Conservation (phyloP, 2,888 invertebrate genomes). For the Tachina lurida region DNA sequence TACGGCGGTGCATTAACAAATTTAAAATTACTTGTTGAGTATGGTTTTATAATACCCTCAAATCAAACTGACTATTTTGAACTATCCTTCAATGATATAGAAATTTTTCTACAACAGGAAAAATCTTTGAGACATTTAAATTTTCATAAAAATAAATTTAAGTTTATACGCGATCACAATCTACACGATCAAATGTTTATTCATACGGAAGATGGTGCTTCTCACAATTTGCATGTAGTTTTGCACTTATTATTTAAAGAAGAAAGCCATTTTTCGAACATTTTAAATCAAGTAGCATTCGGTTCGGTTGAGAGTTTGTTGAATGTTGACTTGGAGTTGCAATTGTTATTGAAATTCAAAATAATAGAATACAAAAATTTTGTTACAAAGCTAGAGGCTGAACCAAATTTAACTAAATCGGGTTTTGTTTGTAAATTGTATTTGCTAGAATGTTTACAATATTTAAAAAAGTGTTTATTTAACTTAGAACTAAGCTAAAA, state of each 20-base stretch:
- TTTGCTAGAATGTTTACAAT: slow-evolving; percentile 76
- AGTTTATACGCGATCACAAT: slow-evolving; percentile 86
- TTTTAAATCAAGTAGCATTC: slow-evolving; percentile 82
- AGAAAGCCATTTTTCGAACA: slow-evolving; percentile 78
- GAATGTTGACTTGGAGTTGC: slow-evolving; percentile 75
- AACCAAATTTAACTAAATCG: slow-evolving; percentile 75
- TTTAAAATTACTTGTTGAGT: slow-evolving; percentile 91
- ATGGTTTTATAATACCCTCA: slow-evolving; percentile 90
- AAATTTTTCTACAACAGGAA: slow-evolving; percentile 81
- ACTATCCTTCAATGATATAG: slow-evolving; percentile 85
- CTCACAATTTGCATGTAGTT: slow-evolving; percentile 85
- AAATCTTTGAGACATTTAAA: slow-evolving; percentile 76
- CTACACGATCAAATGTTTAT: slow-evolving; percentile 87
- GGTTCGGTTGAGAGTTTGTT: slow-evolving; percentile 77
- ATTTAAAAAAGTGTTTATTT: slow-evolving; percentile 70
- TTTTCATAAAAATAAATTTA: slow-evolving; percentile 85
- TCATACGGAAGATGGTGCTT: slow-evolving; percentile 85
- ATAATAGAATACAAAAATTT: slow-evolving; percentile 77
- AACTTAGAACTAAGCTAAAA: not conserved
- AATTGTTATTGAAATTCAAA: slow-evolving; percentile 77
- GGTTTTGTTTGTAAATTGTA: slow-evolving; percentile 76
- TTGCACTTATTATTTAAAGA: slow-evolving; percentile 81
- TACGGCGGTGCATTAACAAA: slow-evolving; percentile 95
- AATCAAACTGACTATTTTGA: slow-evolving; percentile 88
- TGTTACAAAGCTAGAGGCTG: slow-evolving; percentile 73